A percentile compares a stretch with the other conserved stretches of the same genome.
Conservation (phyloP, 1,140 invertebrate species). For the Tenebrio molitor region DNA sequence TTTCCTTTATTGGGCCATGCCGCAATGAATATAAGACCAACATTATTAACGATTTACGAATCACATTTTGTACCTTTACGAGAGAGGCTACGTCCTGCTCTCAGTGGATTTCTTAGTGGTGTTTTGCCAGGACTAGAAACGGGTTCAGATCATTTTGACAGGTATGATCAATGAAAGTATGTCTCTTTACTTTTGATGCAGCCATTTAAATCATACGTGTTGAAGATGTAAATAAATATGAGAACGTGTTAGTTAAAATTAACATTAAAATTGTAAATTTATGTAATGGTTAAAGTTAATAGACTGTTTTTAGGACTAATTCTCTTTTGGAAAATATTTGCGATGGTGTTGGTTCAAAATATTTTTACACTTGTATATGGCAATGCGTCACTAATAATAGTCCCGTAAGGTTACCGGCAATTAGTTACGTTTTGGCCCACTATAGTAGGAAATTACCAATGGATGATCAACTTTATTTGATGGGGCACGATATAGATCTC, state of each 20-base stretch:
- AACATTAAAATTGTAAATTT: no score
- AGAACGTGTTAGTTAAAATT: no score
- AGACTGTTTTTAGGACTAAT: constrained; percentile 81
- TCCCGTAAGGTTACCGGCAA: constrained; percentile 86
- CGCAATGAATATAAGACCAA: constrained; percentile 91
- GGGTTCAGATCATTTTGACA: constrained; percentile 91
- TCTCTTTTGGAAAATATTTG: constrained; percentile 84
- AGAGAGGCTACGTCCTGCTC: constrained; percentile 82
- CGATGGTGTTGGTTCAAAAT: constrained; percentile 81
- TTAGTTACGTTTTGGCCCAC: constrained; percentile 85
- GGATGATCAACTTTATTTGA: constrained; percentile 88
- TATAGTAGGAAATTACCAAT: constrained; percentile 87
- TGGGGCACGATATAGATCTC: constrained; percentile 88
- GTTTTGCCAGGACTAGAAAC: constrained; percentile 91
- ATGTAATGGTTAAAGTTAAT: no score
- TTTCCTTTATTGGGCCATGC: constrained; percentile 93
- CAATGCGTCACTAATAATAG: constrained; percentile 88
- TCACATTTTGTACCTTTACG: constrained; percentile 91
- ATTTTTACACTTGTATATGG: constrained; percentile 93
- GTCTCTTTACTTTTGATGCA: no score
- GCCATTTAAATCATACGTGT: no score
- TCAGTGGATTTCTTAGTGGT: constrained; percentile 90
- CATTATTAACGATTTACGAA: constrained; percentile 90
- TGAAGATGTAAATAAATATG: no score
- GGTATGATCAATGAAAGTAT: constrained; percentile 66